Conservation (phyloP, 1,140 invertebrate species). For the Cyphomyrmex costatus region DNA sequence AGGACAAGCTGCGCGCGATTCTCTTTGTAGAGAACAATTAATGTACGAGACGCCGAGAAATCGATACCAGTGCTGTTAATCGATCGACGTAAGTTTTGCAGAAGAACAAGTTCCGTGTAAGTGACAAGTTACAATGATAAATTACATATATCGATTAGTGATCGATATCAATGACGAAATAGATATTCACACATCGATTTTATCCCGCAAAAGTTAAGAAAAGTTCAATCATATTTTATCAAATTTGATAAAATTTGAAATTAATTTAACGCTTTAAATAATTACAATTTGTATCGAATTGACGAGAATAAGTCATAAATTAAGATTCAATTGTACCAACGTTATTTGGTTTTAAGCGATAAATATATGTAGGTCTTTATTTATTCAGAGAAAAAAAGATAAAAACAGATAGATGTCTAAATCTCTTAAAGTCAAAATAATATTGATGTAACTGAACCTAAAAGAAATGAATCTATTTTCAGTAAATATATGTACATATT, state of each 20-base stretch:
- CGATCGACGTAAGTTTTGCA: constrained; percentile 12
- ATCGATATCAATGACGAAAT: background rate
- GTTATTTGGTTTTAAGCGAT: too few species aligned
- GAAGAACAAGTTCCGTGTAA: background rate
- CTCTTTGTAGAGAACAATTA: background rate
- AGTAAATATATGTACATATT: too few species aligned
- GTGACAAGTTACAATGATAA: constrained; percentile 14
- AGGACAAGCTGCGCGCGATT: constrained; percentile 7
- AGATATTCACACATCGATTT: background rate
- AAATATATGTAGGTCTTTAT: too few species aligned
- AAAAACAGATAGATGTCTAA: too few species aligned
- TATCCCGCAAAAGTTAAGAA: background rate
- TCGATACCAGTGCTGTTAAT: background rate
- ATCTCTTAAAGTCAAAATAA: too few species aligned
- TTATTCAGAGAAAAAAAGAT: too few species aligned
- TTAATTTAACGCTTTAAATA: background rate
- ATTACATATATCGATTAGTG: constrained; percentile 10
- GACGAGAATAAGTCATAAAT: too few species aligned
- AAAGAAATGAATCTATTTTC: too few species aligned
- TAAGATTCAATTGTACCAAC: too few species aligned
- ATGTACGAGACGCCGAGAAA: background rate
- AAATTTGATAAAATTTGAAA: background rate
- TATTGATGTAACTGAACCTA: too few species aligned
- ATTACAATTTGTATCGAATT: too few species aligned
- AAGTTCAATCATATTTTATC: background rate